Conservation (phyloP, 2,797 vertebrate genomes). For the Varecia variegata region DNA sequence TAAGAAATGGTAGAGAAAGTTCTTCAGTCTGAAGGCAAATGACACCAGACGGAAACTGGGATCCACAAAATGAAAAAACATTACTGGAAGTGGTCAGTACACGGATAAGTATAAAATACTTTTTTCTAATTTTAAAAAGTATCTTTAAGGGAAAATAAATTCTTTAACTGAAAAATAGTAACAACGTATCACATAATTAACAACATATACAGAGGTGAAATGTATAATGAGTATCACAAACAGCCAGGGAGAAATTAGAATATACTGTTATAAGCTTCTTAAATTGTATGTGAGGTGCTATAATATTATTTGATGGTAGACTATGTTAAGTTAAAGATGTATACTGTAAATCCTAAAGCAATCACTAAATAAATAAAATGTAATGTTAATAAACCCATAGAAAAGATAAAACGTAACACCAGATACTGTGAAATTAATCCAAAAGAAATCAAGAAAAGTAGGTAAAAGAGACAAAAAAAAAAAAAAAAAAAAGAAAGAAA, state of each 20-base stretch:
- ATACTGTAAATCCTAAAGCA: background rate
- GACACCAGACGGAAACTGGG: background rate
- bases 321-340: background rate
- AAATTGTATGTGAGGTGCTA: background rate
- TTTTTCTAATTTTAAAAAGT: background rate
- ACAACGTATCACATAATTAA: background rate
- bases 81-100: background rate
- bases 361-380: background rate
- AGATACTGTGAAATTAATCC: background rate
- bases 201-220: background rate
- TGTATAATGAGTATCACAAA: background rate
- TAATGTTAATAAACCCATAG: background rate
- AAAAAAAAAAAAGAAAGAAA: background rate
- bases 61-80: background rate
- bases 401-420: background rate
- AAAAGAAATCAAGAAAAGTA: background rate
- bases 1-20: background rate
- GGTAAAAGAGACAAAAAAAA: background rate
- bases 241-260: background rate
- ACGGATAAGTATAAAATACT: background rate
- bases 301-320: background rate
- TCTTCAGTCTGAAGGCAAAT: background rate
- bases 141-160: background rate
- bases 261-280: background rate
- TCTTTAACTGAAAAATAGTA: background rate